Evolutionary conservation across 64 coral and sea anemone species (phyloP).

Genomic region (Platygyra sinensis): DNA sequence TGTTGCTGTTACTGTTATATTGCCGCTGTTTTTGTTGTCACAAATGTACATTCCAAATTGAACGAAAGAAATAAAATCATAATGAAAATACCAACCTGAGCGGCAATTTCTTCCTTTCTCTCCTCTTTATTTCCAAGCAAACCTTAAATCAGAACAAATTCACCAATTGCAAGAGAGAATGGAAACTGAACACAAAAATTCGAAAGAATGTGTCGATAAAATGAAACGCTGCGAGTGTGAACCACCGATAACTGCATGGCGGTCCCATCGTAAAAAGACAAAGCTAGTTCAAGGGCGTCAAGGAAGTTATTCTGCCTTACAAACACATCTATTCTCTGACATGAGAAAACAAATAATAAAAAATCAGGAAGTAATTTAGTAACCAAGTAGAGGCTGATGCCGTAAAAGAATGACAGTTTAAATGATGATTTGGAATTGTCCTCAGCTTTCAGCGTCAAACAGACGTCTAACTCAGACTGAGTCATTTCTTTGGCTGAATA

Average conservation of each 20-base stretch:
- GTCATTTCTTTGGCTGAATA: too few species aligned
- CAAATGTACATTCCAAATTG: background rate
- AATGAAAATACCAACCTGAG: constrained; percentile 45
- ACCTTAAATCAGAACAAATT: constrained; percentile 45
- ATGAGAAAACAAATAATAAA: background rate
- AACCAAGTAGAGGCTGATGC: background rate
- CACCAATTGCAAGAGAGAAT: background rate
- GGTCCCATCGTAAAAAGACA: constrained; percentile 89
- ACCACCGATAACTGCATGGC: constrained; percentile 86
- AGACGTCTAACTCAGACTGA: too few species aligned
- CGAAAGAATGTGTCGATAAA: background rate
- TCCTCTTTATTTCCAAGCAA: constrained; percentile 76
- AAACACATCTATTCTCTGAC: constrained; percentile 83
- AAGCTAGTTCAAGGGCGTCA: constrained; percentile 82
- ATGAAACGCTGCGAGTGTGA: background rate
- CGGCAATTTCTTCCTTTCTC: constrained; percentile 62
- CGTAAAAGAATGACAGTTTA: background rate
- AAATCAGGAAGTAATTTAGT: background rate
- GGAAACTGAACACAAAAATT: background rate
- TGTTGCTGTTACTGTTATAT: background rate
- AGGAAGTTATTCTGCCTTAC: constrained; percentile 85
- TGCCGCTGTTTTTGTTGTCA: background rate
- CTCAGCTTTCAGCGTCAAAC: too few species aligned
- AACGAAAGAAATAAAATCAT: background rate
- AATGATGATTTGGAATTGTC: too few species aligned